phyloP scores from a whole-genome alignment of 2,797 vertebrate genomes.

The Xerus rutilus region DNA sequence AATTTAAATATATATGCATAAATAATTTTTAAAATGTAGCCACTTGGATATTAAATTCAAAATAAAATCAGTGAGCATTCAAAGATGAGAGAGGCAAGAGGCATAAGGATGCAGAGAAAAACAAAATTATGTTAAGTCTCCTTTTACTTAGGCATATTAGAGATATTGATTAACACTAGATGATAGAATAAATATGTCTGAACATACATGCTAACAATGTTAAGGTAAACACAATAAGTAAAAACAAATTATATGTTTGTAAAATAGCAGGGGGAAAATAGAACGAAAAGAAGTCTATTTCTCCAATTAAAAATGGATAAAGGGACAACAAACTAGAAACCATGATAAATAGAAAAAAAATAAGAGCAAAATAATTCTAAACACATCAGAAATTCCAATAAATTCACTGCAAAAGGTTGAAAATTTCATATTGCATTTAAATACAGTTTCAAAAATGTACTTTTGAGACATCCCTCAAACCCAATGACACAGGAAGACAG shows the following conservation, averaged over 20 bases:
- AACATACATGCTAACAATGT: not conserved
- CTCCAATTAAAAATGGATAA: not conserved
- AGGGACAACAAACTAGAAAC: not conserved
- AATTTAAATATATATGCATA: not conserved
- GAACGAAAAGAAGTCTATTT: not conserved
- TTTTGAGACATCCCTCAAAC: not conserved
- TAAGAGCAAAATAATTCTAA: not conserved
- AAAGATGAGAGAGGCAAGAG: not conserved
- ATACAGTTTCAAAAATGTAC: not conserved
- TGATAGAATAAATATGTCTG: not conserved
- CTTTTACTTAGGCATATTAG: not conserved
- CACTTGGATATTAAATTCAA: not conserved
- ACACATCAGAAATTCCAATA: not conserved
- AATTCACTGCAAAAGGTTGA: conserved; percentile 17
- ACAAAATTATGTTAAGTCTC: not conserved
- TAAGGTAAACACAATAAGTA: not conserved
- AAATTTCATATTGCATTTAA: not conserved
- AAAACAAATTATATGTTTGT: not conserved
- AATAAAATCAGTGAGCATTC: not conserved
- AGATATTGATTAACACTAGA: not conserved
- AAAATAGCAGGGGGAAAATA: conserved; percentile 11
- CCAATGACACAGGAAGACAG: not conserved
- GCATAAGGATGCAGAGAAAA: not conserved
- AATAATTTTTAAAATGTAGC: not conserved
- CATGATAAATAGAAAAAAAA: not conserved